Conservation (phyloP, 1,140 invertebrate genomes). For the Meloidogyne exigua region DNA sequence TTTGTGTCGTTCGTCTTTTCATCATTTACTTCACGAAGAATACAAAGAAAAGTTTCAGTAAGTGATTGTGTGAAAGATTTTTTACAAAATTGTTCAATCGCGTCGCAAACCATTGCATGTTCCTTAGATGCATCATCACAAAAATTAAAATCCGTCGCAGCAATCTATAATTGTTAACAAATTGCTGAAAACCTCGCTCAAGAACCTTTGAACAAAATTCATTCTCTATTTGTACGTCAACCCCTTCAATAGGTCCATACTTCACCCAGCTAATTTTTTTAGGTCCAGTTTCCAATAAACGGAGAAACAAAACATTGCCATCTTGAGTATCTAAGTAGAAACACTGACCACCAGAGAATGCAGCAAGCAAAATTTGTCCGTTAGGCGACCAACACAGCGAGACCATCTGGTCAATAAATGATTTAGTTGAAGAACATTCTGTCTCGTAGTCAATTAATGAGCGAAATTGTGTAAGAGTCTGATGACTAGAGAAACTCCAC, state of each 20-base stretch:
- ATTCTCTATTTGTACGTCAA: background rate
- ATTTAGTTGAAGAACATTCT: background rate
- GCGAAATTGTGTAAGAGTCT: slow-evolving; percentile 4
- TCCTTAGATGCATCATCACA: slow-evolving; percentile 20
- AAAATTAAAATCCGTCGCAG: slow-evolving; percentile 25
- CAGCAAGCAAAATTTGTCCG: slow-evolving; percentile 29
- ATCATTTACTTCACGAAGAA: background rate
- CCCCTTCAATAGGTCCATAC: background rate
- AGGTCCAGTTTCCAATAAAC: slow-evolving; percentile 5
- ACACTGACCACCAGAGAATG: slow-evolving; percentile 14
- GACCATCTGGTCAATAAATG: background rate
- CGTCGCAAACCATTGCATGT: slow-evolving; percentile 9
- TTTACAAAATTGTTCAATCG: slow-evolving; percentile 23
- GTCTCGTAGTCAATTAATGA: background rate
- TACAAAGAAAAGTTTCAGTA: slow-evolving; percentile 23
- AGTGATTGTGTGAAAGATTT: slow-evolving; percentile 14
- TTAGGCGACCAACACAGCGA: slow-evolving; percentile 30
- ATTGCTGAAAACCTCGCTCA: background rate
- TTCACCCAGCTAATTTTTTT: slow-evolving; percentile 27
- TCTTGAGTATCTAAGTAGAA: slow-evolving; percentile 30
- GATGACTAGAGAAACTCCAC: slow-evolving; percentile 24
- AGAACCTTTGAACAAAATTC: background rate
- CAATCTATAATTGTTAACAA: slow-evolving; percentile 13
- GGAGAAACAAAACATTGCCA: slow-evolving; percentile 24
- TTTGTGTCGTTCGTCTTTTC: background rate